A percentile compares a stretch with the other conserved stretches of the same genome.
Conservation (phyloP, 2,888 invertebrate genomes). For the Rhingia rostrata region DNA sequence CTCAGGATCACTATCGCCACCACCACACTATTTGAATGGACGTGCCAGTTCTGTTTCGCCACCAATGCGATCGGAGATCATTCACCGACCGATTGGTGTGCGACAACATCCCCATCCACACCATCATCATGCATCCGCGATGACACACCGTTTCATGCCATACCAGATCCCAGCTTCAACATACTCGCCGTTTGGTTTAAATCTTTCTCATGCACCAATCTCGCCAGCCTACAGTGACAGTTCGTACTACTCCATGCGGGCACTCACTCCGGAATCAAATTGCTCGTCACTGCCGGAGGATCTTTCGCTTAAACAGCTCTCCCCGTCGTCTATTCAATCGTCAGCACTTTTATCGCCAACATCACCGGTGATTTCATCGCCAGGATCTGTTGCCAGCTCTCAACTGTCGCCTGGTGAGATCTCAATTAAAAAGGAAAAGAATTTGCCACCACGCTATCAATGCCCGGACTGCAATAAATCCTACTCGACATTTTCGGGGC, state of each 20-base stretch:
- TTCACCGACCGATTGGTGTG: slow-evolving; percentile 80
- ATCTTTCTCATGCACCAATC: slow-evolving; percentile 80
- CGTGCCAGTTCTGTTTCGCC: slow-evolving; percentile 82
- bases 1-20: slow-evolving; percentile 82
- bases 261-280: slow-evolving; percentile 82
- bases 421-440: slow-evolving; percentile 79
- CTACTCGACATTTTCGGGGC: slow-evolving; percentile 97
- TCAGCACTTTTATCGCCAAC: slow-evolving; percentile 61
- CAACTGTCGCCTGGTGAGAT: slow-evolving; percentile 54
- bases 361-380: slow-evolving; percentile 82
- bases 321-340: slow-evolving; percentile 63
- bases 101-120: slow-evolving; percentile 76
- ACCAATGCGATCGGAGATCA: slow-evolving; percentile 81
- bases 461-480: slow-evolving; percentile 97
- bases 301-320: slow-evolving; percentile 80
- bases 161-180: slow-evolving; percentile 77
- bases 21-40: slow-evolving; percentile 81
- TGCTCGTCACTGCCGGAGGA: slow-evolving; percentile 82
- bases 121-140: slow-evolving; percentile 68
- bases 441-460: slow-evolving; percentile 88
- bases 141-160: slow-evolving; percentile 78
- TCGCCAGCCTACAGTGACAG: slow-evolving; percentile 83
- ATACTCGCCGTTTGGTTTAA: slow-evolving; percentile 72
- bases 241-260: slow-evolving; percentile 82
- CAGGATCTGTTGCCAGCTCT: slow-evolving; percentile 47